Evolutionary conservation across 2,888 invertebrate genomes (phyloP).

Genomic region (Melanotus villosus): DNA sequence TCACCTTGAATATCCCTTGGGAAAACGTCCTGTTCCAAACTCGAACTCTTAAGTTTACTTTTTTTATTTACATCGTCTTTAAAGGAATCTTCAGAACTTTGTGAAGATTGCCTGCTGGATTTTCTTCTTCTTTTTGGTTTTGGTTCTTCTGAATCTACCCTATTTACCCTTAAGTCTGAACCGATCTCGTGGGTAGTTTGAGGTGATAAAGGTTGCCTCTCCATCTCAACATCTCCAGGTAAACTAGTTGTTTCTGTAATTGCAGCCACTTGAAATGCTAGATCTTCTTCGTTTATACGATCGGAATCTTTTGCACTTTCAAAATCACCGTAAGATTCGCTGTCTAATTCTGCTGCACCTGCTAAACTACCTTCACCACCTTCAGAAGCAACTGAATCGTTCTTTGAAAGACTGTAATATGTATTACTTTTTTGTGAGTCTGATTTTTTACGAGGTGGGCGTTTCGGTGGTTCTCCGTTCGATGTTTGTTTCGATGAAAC

Average conservation of each 20-base stretch:
- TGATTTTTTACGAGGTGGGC: constrained; percentile 77
- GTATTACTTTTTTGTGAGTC: constrained; percentile 74
- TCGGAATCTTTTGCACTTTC: constrained; percentile 77
- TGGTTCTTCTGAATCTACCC: constrained; percentile 68
- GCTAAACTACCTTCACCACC: constrained; percentile 68
- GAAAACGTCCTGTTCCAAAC: constrained; percentile 64
- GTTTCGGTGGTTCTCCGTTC: constrained; percentile 73
- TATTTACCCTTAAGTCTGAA: constrained; percentile 65
- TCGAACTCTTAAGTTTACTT: constrained; percentile 63
- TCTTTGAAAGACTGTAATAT: constrained; percentile 76
- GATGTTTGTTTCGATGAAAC: constrained; percentile 68
- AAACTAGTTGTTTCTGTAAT: constrained; percentile 66
- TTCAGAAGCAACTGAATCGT: constrained; percentile 74
- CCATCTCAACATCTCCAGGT: constrained; percentile 60
- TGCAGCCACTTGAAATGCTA: constrained; percentile 65
- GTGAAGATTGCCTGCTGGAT: constrained; percentile 57
- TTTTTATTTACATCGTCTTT: constrained; percentile 64
- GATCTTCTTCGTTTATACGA: constrained; percentile 62
- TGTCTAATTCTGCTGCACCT: constrained; percentile 72
- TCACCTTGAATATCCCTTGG: constrained; percentile 72
- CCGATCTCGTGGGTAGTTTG: constrained; percentile 67
- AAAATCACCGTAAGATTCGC: constrained; percentile 77
- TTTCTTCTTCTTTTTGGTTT: constrained; percentile 61
- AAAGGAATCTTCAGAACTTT: constrained; percentile 70
- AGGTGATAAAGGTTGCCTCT: constrained; percentile 61